Conservation (phyloP, 2,888 invertebrate genomes). For the Tupiocoris notatus region DNA sequence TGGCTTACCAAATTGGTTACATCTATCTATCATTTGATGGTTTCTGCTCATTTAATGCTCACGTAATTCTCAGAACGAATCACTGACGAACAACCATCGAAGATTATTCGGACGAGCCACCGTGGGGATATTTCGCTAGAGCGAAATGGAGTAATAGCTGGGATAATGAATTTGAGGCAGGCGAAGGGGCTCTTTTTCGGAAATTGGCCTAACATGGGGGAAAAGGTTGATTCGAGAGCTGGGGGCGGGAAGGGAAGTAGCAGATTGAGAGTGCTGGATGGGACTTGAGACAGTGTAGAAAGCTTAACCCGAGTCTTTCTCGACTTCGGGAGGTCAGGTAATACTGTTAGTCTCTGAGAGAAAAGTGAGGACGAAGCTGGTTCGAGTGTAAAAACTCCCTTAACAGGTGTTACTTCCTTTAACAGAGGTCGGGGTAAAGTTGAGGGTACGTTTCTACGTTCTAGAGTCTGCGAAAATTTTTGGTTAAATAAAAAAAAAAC, state of each 20-base stretch:
- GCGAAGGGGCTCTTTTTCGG: background rate
- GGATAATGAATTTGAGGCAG: background rate
- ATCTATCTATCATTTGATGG: too few relatives aligned
- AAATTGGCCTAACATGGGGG: background rate
- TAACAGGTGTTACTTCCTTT: constrained; percentile 22
- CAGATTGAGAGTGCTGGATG: background rate
- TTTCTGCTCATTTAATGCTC: too few relatives aligned
- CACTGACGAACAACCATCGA: too few relatives aligned
- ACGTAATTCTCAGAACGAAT: too few relatives aligned
- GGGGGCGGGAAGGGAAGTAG: constrained; percentile 2
- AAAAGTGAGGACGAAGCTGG: background rate
- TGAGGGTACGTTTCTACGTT: constrained; percentile 1
- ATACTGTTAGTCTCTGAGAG: constrained; percentile 22
- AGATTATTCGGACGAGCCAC: too few relatives aligned
- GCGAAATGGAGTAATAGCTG: background rate
- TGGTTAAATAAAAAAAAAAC: too few relatives aligned
- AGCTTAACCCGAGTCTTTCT: constrained; percentile 14
- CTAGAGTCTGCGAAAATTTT: background rate
- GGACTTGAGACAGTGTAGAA: constrained; percentile 3
- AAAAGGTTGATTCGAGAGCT: background rate
- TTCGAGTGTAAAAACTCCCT: constrained; percentile 20
- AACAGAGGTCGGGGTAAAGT: background rate
- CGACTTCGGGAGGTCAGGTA: constrained; percentile 14
- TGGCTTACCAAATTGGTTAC: too few relatives aligned
- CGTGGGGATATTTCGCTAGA: too few relatives aligned